Percentiles rank a stretch among this genome's conserved stretches.
Conservation (phyloP, 2,888 invertebrate genomes). For the Patella pellucida region DNA sequence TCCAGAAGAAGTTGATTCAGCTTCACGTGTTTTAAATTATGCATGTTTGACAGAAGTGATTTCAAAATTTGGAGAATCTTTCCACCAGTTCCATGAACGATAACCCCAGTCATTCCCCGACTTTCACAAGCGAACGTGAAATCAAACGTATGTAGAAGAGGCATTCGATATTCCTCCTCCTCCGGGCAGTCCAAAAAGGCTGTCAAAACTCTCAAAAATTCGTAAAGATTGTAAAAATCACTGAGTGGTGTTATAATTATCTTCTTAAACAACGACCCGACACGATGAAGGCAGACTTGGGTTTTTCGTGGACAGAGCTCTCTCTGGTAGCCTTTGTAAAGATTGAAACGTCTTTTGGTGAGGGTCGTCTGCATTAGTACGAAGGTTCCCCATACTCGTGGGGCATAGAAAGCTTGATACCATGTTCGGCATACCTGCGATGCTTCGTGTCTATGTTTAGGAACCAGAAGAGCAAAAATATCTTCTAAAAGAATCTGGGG, state of each 20-base stretch:
- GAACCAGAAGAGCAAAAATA: conserved; percentile 79
- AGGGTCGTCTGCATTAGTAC: conserved; percentile 81
- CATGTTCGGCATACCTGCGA: conserved; percentile 75
- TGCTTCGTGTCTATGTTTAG: conserved; percentile 81
- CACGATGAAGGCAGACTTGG: conserved; percentile 77
- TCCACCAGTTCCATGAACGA: conserved; percentile 84
- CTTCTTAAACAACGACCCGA: conserved; percentile 79
- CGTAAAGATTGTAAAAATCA: conserved; percentile 86
- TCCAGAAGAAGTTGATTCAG: conserved; percentile 82
- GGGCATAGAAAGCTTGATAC: conserved; percentile 78
- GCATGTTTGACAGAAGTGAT: conserved; percentile 79
- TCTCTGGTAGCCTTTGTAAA: conserved; percentile 86
- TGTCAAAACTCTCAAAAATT: conserved; percentile 86
- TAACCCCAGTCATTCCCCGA: conserved; percentile 49
- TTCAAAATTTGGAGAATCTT: conserved; percentile 65
- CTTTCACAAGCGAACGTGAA: conserved; percentile 80
- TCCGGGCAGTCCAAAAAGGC: conserved; percentile 78
- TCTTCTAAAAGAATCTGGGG: conserved; percentile 83
- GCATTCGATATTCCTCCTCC: conserved; percentile 56
- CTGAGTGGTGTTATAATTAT: conserved; percentile 81
- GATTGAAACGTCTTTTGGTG: conserved; percentile 82
- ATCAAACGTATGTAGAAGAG: conserved; percentile 68
- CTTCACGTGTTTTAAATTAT: conserved; percentile 77
- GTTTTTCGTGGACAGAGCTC: conserved; percentile 73
- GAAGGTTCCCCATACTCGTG: conserved; percentile 81